phyloP scores from a whole-genome alignment of 1,140 invertebrate genomes.

The Lamellibrachia luymesi region DNA sequence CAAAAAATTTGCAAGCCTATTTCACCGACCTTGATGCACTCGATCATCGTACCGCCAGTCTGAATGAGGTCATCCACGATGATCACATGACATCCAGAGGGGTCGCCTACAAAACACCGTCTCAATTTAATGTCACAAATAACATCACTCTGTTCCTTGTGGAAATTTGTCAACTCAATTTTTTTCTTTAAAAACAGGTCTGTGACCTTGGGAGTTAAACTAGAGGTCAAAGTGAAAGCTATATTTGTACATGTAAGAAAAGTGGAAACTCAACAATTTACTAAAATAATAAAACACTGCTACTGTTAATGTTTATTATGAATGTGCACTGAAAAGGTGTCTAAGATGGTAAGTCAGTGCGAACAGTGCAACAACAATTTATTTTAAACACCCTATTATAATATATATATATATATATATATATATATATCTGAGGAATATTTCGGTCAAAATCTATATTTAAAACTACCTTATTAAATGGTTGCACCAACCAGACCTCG shows the following conservation, averaged over 20 bases:
- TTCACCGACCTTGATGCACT: constrained; percentile 52
- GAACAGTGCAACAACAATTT: neutral
- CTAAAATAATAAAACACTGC: too few relatives aligned
- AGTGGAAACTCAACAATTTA: too few relatives aligned
- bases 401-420: too few relatives aligned
- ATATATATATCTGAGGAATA: neutral
- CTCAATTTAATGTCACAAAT: neutral
- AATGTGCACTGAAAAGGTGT: too few relatives aligned
- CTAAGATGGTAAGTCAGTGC: too few relatives aligned
- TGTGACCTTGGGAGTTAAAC: neutral
- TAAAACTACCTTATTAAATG: neutral
- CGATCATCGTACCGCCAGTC: constrained; percentile 54
- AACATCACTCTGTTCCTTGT: too few relatives aligned
- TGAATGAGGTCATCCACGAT: constrained; percentile 57
- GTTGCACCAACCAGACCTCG: too few relatives aligned
- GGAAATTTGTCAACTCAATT: neutral
- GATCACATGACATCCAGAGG: constrained; percentile 49
- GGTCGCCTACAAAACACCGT: constrained; percentile 40
- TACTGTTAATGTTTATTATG: too few relatives aligned
- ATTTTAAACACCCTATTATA: neutral
- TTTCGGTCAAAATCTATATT: neutral
- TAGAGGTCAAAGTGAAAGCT: neutral
- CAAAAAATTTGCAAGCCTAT: neutral
- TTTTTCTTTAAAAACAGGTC: neutral
- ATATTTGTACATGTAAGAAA: neutral